These are phyloP conservation scores for Hipparchia sbordonii DNA, from an alignment of 2,888 invertebrate species.

Conservation along the genomic window DNA sequence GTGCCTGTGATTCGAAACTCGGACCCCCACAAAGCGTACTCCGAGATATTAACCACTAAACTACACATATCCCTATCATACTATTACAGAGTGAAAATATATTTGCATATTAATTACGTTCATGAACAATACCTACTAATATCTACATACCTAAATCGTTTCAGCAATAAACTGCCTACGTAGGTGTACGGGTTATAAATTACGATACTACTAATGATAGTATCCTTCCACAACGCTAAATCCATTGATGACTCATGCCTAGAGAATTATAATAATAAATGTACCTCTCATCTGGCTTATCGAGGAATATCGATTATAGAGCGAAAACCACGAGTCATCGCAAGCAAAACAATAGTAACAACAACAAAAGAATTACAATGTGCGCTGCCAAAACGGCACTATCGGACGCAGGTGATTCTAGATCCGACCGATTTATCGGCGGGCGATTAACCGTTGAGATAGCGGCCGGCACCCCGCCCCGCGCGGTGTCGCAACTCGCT, in stretches of 20 bases:
- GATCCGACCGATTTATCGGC: slow-evolving; percentile 65
- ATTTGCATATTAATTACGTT: slow-evolving; percentile 23
- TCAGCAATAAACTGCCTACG: slow-evolving; percentile 25
- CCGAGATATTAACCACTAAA: no score
- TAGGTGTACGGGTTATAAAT: slow-evolving; percentile 33
- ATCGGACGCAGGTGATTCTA: slow-evolving; percentile 72
- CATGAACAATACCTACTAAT: not conserved
- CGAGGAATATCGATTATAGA: slow-evolving; percentile 43
- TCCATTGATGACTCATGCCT: slow-evolving; percentile 35
- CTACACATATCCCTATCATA: no score
- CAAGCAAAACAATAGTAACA: slow-evolving; percentile 71
- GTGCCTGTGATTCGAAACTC: no score
- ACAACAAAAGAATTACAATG: slow-evolving; percentile 78
- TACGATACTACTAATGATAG: slow-evolving; percentile 36
- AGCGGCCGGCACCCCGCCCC: slow-evolving; percentile 49
- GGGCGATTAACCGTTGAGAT: slow-evolving; percentile 68
- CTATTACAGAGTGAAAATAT: not conserved
- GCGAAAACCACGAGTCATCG: slow-evolving; percentile 67
- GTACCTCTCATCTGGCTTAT: slow-evolving; percentile 41
- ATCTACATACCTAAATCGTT: slow-evolving; percentile 16
- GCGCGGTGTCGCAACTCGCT: slow-evolving; percentile 60
- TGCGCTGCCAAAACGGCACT: slow-evolving; percentile 72
- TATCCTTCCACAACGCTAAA: slow-evolving; percentile 31
- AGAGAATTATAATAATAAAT: slow-evolving; percentile 37
- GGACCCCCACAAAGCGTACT: no score